Conservation (phyloP, 2,797 vertebrate genomes). For the Microhierax caerulescens region DNA sequence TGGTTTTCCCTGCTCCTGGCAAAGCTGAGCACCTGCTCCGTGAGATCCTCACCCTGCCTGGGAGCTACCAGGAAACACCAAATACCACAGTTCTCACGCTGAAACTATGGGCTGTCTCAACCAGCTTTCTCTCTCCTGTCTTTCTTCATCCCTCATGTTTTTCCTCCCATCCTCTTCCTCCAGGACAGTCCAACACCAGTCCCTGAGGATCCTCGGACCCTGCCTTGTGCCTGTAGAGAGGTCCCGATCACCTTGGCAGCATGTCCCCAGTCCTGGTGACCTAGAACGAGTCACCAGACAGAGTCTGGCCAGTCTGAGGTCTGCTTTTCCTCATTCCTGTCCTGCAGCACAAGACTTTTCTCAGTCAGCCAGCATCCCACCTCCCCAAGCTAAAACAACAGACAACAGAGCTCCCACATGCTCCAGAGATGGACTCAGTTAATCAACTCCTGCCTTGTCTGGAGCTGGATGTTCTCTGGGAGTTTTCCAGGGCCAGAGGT, state of each 20-base stretch:
- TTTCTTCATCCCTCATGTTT: neutral
- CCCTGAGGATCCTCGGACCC: accelerated
- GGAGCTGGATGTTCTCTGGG: neutral
- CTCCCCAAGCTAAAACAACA: accelerated
- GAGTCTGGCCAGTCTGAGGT: neutral
- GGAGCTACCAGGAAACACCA: neutral
- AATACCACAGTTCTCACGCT: neutral
- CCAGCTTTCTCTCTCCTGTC: neutral
- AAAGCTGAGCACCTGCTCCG: accelerated
- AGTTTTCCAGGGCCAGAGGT: neutral
- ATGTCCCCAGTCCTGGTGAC: neutral
- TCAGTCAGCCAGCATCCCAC: neutral
- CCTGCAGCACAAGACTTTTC: neutral
- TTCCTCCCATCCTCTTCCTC: neutral
- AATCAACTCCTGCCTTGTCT: neutral
- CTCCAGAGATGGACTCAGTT: neutral
- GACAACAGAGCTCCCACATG: neutral
- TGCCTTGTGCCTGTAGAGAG: neutral
- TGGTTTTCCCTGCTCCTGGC: neutral
- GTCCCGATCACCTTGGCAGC: no score
- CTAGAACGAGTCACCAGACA: neutral
- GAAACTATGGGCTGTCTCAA: neutral
- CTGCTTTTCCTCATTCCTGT: neutral
- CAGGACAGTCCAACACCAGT: neutral
- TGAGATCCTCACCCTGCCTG: neutral